phyloP scores from a whole-genome alignment of 2,113 vertebrate genomes.

The Myrmecobius fasciatus region DNA sequence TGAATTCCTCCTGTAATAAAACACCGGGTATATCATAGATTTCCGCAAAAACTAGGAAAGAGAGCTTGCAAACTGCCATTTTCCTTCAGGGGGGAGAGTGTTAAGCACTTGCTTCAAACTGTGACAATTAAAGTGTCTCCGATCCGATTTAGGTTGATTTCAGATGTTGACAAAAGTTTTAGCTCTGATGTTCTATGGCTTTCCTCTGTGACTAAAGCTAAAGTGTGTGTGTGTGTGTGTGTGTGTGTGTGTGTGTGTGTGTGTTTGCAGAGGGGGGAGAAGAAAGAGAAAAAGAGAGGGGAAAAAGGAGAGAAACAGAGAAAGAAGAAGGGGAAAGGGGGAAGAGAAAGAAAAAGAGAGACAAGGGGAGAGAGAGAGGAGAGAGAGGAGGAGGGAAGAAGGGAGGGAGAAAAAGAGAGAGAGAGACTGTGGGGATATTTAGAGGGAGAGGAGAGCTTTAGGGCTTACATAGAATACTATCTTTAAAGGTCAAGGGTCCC shows the following conservation, averaged over 20 bases:
- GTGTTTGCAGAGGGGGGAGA: too few relatives aligned
- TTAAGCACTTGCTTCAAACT: constrained; percentile 79
- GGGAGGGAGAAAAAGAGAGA: constrained; percentile 36
- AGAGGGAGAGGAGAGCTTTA: constrained; percentile 63
- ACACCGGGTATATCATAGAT: constrained; percentile 80
- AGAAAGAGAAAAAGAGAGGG: too few relatives aligned
- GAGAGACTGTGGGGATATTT: constrained; percentile 49
- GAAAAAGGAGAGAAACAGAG: too few relatives aligned
- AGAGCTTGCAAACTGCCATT: constrained; percentile 73
- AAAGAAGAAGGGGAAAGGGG: too few relatives aligned
- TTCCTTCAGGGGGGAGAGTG: constrained; percentile 79
- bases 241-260: neutral
- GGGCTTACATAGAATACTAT: constrained; percentile 86
- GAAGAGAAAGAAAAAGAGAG: neutral
- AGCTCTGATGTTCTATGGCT: constrained; percentile 70
- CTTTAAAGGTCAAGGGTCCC: constrained; percentile 94
- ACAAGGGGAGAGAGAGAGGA: constrained; percentile 14
- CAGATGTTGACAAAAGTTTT: constrained; percentile 83
- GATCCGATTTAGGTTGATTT: constrained; percentile 82
- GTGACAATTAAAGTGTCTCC: constrained; percentile 82
- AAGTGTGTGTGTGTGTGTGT: constrained; percentile 69
- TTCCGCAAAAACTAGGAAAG: constrained; percentile 69
- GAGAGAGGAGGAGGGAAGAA: constrained; percentile 66
- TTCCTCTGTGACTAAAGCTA: constrained; percentile 74
- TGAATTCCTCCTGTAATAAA: constrained; percentile 84